Conservation (phyloP, 2,113 vertebrate species). For the Dryoscopus gambensis region DNA sequence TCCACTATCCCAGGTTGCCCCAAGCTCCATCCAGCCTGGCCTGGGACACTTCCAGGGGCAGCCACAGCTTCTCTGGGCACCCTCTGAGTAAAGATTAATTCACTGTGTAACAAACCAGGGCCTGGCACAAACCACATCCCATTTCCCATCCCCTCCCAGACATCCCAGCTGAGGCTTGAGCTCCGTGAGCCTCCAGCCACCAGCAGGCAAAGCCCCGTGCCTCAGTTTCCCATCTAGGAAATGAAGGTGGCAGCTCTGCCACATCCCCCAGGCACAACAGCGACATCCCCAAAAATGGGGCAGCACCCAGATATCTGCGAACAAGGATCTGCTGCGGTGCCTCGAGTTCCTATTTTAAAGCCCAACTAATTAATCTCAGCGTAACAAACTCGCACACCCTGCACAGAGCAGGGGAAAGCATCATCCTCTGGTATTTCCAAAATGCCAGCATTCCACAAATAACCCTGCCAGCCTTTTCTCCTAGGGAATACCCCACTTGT, state of each 20-base stretch:
- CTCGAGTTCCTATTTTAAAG: not conserved
- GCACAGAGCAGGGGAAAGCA: not conserved
- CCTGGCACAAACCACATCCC: not conserved
- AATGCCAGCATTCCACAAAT: slow-evolving; percentile 45
- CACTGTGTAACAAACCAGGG: not conserved
- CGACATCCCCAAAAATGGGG: not conserved
- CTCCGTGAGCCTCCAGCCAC: not conserved
- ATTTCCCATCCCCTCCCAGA: not conserved
- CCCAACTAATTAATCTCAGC: not conserved
- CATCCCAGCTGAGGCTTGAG: not conserved
- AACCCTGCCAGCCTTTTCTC: not conserved
- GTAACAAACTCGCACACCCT: not conserved
- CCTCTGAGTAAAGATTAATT: not conserved
- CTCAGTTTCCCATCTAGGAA: not conserved
- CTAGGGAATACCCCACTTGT: not conserved
- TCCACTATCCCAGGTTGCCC: rapidly evolving
- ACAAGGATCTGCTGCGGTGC: not conserved
- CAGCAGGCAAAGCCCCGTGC: rapidly evolving
- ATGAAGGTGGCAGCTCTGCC: not conserved
- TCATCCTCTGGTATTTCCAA: slow-evolving; percentile 30
- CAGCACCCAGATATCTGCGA: not conserved
- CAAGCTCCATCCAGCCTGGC: rapidly evolving
- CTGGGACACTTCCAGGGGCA: not conserved
- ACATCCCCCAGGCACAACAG: not conserved
- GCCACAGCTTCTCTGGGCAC: not conserved